These are phyloP conservation scores for Apomyelois bistriatella DNA, from an alignment of 2,888 invertebrate species.

Conservation along the genomic window DNA sequence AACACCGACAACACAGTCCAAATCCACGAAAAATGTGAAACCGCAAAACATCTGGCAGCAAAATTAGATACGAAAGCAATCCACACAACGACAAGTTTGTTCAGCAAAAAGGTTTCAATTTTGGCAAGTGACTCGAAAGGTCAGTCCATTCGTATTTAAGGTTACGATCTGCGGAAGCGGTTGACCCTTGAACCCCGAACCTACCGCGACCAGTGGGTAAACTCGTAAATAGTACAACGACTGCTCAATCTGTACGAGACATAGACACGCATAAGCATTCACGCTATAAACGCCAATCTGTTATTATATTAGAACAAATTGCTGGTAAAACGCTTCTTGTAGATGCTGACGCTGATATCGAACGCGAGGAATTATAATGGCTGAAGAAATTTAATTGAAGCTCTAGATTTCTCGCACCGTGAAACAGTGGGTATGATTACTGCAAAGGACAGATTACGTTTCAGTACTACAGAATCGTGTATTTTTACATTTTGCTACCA, in stretches of 20 bases:
- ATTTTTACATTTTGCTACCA: not conserved
- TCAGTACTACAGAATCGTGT: not conserved
- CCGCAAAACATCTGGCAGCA: no score
- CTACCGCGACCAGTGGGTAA: not conserved
- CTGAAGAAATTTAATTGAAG: conserved; percentile 26
- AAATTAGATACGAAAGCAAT: no score
- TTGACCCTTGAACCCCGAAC: not conserved
- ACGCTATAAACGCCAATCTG: conserved; percentile 27
- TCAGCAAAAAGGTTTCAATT: no score
- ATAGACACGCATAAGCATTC: conserved; percentile 2
- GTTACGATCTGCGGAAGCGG: not conserved
- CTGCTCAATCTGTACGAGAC: conserved; percentile 5
- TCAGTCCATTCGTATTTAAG: not conserved
- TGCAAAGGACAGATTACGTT: not conserved
- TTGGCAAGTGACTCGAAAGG: no score
- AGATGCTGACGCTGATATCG: conserved; percentile 9
- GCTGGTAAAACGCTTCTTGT: conserved; percentile 27
- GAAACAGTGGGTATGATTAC: conserved; percentile 2
- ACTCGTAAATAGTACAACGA: not conserved
- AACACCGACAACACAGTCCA: no score
- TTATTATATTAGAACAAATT: conserved; percentile 41
- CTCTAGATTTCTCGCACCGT: conserved; percentile 14
- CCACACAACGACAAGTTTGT: no score
- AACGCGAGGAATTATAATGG: conserved; percentile 16
- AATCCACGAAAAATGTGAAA: no score